A percentile compares a stretch with the other conserved stretches of the same genome.
Evolutionary conservation across 1,140 invertebrate species (phyloP).

Genomic region (Apis cerana): DNA sequence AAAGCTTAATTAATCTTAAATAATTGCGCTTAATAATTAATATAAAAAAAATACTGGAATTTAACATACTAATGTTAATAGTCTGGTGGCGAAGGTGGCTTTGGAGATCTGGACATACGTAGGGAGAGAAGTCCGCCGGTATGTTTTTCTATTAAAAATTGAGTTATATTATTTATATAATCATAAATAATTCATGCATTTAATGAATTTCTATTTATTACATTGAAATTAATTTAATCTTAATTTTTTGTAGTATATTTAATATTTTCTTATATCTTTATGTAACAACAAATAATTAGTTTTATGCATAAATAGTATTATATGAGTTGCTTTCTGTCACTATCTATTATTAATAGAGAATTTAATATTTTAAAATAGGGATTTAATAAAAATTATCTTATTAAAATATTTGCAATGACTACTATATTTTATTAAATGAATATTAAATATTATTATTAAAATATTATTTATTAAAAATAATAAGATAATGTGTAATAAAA

Average conservation of each 20-base stretch:
- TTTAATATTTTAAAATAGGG: background rate
- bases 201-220: constrained; percentile 1
- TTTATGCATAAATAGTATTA: constrained; percentile 16
- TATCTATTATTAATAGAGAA: too few species aligned
- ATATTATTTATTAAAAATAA: background rate
- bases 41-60: constrained; percentile 42
- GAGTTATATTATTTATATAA: constrained; percentile 35
- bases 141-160: constrained; percentile 69
- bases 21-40: constrained; percentile 47
- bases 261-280: constrained; percentile 9
- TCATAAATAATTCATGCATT: constrained; percentile 16
- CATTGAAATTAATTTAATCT: background rate
- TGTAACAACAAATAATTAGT: constrained; percentile 12
- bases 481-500: background rate
- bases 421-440: background rate
- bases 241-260: constrained; percentile 20
- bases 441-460: too few species aligned
- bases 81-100: constrained; percentile 79
- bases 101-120: constrained; percentile 77
- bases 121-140: constrained; percentile 78
- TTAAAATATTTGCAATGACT: constrained; percentile 45
- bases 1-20: constrained; percentile 47
- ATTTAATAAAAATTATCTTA: constrained; percentile 35
- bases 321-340: constrained; percentile 45
- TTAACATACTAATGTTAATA: constrained; percentile 73